Evolutionary conservation across 92 coral and sea anemone species (phyloP), one percentile per base, ranked within the genome.

Genomic region (Pocillopora meandrina): DNA sequence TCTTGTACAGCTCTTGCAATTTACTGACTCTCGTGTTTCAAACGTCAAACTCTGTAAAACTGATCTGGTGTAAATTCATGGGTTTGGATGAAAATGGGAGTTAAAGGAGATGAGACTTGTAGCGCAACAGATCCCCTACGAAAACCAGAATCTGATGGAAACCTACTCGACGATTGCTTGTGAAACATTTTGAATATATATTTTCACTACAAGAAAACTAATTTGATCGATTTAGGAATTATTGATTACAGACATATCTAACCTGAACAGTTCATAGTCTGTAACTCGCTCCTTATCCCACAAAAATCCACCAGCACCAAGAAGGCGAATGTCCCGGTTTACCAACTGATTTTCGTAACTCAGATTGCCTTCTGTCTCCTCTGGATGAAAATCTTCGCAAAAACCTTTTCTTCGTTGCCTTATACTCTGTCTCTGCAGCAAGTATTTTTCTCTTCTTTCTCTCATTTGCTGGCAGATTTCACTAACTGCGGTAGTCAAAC

Each of bases 191-290:
- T 42, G 5, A 42, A 42, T 42, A 42, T 3, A 42, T 7, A 42
- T 7, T 3, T 42, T 42, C 8, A 42, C 52, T 3, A 42, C 52
- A 42, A 0, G 52, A 2, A 42, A 42, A 7, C 8, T 42, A 42
- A 42, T 42, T 7, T 42, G 52, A 3, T 42, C 52, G 8, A 42
- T 7, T 42, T 7, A 42, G 8, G 52, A 42, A 42, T 12, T 12
- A 59, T 2, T 12, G 14, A 16, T 12, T 71, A 31, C 18, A 47
- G 20, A 47, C 35, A 12, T 10, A 26, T 64, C 86, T 82, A 36
- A 96, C 98, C 95, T 91, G 56, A 71, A 84, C 33, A 96, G 81
- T 77, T 96, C 98, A 58, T 92, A 89, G 47, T 96, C 98, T 18
- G 98, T 92, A 70, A 96, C 92, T 76, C 96, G 85, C 69, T 94